Conservation (phyloP, 2,113 vertebrate species). For the Cinclus cinclus region DNA sequence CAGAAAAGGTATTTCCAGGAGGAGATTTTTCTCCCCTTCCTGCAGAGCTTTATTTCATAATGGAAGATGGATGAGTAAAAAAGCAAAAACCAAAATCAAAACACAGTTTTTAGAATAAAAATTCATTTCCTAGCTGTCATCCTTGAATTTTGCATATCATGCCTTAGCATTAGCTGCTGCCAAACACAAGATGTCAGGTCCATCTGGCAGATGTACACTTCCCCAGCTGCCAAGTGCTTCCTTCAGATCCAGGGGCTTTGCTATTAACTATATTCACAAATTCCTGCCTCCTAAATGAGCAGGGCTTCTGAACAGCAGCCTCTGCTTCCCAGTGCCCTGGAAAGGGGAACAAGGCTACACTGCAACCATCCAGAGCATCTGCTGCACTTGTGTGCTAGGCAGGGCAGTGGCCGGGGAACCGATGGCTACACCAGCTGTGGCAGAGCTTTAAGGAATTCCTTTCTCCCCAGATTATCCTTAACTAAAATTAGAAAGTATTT, state of each 20-base stretch:
- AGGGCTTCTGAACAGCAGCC: not conserved
- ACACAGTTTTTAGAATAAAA: not conserved
- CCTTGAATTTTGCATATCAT: not conserved
- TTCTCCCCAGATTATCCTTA: not conserved
- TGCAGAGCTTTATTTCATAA: not conserved
- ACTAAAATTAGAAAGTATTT: slow-evolving; percentile 21
- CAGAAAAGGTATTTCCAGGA: not conserved
- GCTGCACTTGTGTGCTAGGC: not conserved
- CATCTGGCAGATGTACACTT: slow-evolving; percentile 33
- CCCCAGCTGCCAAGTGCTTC: not conserved
- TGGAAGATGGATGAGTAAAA: rapidly evolving
- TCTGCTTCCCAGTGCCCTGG: not conserved
- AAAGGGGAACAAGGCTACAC: not conserved
- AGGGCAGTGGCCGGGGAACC: not conserved
- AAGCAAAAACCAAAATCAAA: not conserved
- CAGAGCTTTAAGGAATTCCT: not conserved
- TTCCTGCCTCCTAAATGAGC: slow-evolving; percentile 18
- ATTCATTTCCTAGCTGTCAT: not conserved
- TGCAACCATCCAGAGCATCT: not conserved
- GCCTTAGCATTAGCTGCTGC: slow-evolving; percentile 3
- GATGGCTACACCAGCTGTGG: not conserved
- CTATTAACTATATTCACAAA: slow-evolving; percentile 21
- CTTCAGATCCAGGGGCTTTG: slow-evolving; percentile 1
- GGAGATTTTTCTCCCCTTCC: not conserved
- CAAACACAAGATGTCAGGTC: slow-evolving; percentile 25